Evolutionary conservation across 1,140 invertebrate genomes (phyloP), one percentile per base, ranked within the genome.

Genomic region (Aleiodes sp.): DNA sequence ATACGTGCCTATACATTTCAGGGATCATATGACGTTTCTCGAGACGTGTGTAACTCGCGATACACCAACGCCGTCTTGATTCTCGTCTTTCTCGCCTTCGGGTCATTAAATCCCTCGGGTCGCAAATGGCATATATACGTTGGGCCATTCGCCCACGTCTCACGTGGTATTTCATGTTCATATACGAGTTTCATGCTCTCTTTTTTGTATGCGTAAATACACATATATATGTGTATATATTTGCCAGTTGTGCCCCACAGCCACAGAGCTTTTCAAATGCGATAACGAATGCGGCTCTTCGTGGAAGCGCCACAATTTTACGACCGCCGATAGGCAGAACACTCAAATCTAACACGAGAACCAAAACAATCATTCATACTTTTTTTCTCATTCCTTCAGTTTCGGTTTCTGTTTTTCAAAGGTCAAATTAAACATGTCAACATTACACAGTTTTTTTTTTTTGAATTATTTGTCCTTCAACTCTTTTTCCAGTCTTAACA

Each of bases 21-120:
- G 26, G 46, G 46, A 52, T 52, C 46, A 35, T 16, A 21, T 33
- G 60, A 63, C 60, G 57, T 46, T 43, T 16, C 66, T 68, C 35
- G 52, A 14, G 33, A 9, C 60, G 61, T 70, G 68, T 70, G 59
- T 65, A 63, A 70, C 62, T 63, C 46, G 59, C 43, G 28, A 46
- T 31, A 52, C 26, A 61, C 61, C 52, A 57, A 62, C 43, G 61
- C 43, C 14, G 43, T 37, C 37, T 57, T 59, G 37, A 31, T 65
- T 65, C 33, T 28, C 21, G 56, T 60, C 31, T 67, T 29, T 43
- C 19, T 59, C 43, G 12, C 60, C 61, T 19, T 24, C 35, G 26
- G 37, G 68, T 56, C 68, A 70, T 65, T 70, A 70, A 65, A 70
- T 65, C 62, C 52, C 28, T 31, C 62, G 35, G 64, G 68, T 60